Evolutionary conservation across 2,888 invertebrate species (phyloP).

Genomic region (Argynnis bischoffii): DNA sequence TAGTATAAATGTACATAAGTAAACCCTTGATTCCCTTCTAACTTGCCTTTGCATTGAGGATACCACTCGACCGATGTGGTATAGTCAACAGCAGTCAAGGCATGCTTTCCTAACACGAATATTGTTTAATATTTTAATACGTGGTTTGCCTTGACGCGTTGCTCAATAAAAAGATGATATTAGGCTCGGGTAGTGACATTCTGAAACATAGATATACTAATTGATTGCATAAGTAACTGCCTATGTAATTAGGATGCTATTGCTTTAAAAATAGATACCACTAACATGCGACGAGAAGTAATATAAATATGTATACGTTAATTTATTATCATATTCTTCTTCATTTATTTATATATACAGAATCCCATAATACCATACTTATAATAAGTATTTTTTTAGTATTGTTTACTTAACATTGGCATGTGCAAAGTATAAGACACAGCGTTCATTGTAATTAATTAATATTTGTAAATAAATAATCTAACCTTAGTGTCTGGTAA

Average conservation of each 20-base stretch:
- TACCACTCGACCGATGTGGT: constrained; percentile 44
- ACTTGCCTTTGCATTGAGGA: constrained; percentile 55
- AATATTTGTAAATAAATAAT: constrained; percentile 32
- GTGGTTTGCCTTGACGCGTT: constrained; percentile 72
- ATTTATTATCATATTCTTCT: not conserved
- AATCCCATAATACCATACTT: too few species aligned
- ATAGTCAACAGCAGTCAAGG: constrained; percentile 52
- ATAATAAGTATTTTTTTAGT: too few species aligned
- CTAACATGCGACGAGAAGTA: not conserved
- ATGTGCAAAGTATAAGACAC: not conserved
- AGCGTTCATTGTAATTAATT: constrained; percentile 10
- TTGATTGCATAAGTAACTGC: constrained; percentile 52
- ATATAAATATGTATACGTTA: not conserved
- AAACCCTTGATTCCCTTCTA: constrained; percentile 60
- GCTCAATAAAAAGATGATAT: constrained; percentile 68
- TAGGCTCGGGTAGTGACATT: constrained; percentile 52
- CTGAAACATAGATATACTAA: constrained; percentile 54
- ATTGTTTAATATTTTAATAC: constrained; percentile 70
- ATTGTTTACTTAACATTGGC: too few species aligned
- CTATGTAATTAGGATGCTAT: constrained; percentile 11
- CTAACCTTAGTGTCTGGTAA: constrained; percentile 30
- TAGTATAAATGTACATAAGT: constrained; percentile 52
- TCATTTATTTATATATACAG: not conserved
- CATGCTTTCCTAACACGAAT: constrained; percentile 66
- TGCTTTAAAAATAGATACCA: not conserved